Conservation (phyloP, 2,113 vertebrate genomes). For the Cavia porcellus region DNA sequence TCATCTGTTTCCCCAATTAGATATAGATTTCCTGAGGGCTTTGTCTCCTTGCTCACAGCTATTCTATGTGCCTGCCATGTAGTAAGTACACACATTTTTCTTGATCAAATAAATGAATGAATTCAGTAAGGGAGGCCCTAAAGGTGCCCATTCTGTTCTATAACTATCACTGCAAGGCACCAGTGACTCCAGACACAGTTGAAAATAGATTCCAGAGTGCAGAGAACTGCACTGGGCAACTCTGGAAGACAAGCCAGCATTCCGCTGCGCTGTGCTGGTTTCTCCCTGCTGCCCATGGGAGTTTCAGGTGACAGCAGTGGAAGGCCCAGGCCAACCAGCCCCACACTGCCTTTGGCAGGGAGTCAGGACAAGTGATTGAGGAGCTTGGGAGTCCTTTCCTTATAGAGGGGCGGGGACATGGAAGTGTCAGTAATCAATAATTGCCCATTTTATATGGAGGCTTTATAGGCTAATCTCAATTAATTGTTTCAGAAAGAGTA, state of each 20-base stretch:
- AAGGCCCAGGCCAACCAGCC: background rate
- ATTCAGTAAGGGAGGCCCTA: background rate
- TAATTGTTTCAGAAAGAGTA: constrained; percentile 77
- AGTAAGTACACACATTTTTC: background rate
- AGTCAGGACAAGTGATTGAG: constrained; percentile 51
- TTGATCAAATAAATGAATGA: background rate
- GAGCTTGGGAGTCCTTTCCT: background rate
- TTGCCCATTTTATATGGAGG: constrained; percentile 71
- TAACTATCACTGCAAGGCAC: background rate
- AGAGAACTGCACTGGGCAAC: background rate
- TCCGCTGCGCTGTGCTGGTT: background rate
- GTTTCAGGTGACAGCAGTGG: background rate
- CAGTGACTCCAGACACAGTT: too few relatives aligned
- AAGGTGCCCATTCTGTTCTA: background rate
- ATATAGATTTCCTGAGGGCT: background rate
- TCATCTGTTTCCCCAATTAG: background rate
- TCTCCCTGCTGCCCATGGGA: background rate
- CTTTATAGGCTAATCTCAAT: constrained; percentile 79
- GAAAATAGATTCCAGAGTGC: background rate
- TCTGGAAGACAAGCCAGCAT: background rate
- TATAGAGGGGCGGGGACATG: constrained; percentile 44
- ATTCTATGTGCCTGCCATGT: background rate
- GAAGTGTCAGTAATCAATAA: constrained; percentile 75
- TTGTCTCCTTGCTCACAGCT: background rate
- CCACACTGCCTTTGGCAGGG: background rate